phyloP scores from a whole-genome alignment of 2,888 invertebrate species.

The Frankliniella fusca region DNA sequence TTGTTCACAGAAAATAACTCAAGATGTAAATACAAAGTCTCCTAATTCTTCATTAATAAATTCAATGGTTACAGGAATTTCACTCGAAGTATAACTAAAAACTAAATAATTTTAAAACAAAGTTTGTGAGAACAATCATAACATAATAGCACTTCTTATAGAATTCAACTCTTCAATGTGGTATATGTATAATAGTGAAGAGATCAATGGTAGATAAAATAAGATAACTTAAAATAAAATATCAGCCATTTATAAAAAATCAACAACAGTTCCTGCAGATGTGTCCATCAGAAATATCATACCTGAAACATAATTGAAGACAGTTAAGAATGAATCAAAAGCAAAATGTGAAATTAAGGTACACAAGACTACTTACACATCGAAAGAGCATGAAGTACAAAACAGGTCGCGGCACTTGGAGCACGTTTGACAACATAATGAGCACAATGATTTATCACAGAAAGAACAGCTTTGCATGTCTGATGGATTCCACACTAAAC shows the following conservation, averaged over 20 bases:
- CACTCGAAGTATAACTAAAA: too few species aligned
- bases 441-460: background rate
- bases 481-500: background rate
- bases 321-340: background rate
- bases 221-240: background rate
- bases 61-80: background rate
- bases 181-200: too few species aligned
- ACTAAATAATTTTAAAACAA: too few species aligned
- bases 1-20: too few species aligned
- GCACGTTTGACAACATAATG: background rate
- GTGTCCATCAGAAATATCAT: background rate
- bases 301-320: background rate
- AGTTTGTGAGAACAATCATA: background rate
- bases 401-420: background rate
- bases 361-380: background rate
- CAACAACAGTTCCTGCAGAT: conserved; percentile 8
- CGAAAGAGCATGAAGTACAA: background rate
- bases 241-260: background rate
- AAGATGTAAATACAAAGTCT: background rate
- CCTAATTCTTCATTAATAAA: background rate
- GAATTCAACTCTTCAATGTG: background rate
- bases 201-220: background rate
- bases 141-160: background rate
- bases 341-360: background rate
- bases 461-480: background rate